Evolutionary conservation across 2,113 vertebrate species (phyloP).

Genomic region (Chaetodon trifascialis): DNA sequence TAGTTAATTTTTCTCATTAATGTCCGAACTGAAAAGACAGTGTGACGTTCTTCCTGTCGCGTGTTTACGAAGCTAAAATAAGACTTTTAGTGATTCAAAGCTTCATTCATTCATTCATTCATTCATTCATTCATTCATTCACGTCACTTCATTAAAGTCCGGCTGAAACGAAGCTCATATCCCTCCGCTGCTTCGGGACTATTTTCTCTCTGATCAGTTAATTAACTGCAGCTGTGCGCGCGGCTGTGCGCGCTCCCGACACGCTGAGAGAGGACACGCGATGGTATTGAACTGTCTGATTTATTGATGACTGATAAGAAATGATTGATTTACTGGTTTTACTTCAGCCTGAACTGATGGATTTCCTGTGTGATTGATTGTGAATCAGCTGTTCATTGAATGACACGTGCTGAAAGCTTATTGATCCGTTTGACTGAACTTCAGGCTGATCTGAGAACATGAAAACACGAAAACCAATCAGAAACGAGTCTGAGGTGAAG

Average conservation of each 20-base stretch:
- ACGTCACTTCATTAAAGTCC: no score
- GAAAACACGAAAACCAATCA: no score
- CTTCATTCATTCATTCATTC: no score
- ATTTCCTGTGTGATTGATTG: background rate
- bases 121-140: no score
- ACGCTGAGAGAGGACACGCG: background rate
- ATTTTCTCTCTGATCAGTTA: slow-evolving; percentile 26
- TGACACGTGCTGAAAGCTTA: background rate
- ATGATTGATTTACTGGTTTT: no score
- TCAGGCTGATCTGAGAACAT: background rate
- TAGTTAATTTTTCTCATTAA: no score
- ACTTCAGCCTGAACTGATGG: background rate
- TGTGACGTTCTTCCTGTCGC: no score
- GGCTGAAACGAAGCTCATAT: background rate
- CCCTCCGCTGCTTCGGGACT: slow-evolving; percentile 29
- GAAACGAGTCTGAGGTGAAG: background rate
- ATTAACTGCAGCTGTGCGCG: slow-evolving; percentile 56
- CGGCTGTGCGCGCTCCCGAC: slow-evolving; percentile 53
- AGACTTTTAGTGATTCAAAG: no score
- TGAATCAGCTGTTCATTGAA: background rate
- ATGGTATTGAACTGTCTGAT: slow-evolving; percentile 40
- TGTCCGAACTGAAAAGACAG: no score
- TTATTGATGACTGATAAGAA: no score
- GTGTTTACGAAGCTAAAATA: no score
- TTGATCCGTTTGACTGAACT: background rate